Evolutionary conservation across 2,797 vertebrate species (phyloP).

Genomic region (Balearica regulorum): DNA sequence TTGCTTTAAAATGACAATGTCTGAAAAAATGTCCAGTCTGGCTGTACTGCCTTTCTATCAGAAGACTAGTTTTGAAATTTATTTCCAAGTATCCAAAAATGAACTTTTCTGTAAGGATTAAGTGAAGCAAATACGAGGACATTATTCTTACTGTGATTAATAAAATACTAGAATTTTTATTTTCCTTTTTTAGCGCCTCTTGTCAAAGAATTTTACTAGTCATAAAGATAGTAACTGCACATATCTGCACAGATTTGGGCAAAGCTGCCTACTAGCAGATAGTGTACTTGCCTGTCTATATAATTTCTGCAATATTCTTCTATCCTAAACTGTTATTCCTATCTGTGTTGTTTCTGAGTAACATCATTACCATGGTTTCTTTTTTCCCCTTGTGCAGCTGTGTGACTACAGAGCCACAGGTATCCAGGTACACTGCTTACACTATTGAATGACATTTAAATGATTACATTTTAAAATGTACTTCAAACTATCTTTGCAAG

Average conservation of each 20-base stretch:
- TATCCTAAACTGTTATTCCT: background rate
- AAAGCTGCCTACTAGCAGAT: background rate
- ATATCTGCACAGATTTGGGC: background rate
- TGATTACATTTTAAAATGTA: background rate
- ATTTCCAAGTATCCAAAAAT: background rate
- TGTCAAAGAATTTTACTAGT: background rate
- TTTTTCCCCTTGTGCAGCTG: background rate
- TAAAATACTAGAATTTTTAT: background rate
- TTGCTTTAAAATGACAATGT: background rate
- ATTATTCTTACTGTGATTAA: background rate
- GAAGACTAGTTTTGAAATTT: background rate
- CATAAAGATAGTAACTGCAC: background rate
- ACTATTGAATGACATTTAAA: background rate
- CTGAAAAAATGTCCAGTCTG: background rate
- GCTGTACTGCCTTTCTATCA: background rate
- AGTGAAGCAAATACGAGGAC: background rate
- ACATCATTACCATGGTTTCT: background rate
- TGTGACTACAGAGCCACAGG: background rate
- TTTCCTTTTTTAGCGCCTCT: background rate
- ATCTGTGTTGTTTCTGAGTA: background rate
- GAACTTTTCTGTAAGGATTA: background rate
- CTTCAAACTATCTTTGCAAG: background rate
- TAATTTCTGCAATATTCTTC: background rate
- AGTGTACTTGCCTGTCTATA: background rate
- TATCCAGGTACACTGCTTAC: background rate